Base-by-base conservation (phyloP, 2,888 invertebrate genomes). In the Neoaliturus tenellus region DNA sequence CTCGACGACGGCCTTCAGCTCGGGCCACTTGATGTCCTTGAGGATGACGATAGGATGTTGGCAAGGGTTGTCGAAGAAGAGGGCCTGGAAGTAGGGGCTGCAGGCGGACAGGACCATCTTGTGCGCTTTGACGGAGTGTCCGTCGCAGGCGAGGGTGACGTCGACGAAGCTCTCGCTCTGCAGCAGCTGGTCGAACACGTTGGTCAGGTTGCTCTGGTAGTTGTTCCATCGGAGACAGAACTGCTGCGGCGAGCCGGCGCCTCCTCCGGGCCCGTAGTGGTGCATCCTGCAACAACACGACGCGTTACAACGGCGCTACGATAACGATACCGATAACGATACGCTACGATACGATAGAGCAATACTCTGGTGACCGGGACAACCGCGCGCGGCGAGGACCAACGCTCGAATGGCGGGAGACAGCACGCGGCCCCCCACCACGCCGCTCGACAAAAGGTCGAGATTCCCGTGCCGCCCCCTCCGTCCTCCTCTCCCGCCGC, bases 221-320 rank as follows among this genome's bases (percentile, higher is more conserved):
- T 98, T 97, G 93, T 98, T 98, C 98, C 98, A 98, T 86, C 97
- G 94, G 89, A 97, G 92, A 91, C 97, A 97, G 91, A 97, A 97
- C 90, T 97, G 97, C 92, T 97, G 97, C 89, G 95, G 95, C 69
- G 88, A 88, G 73, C 87, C 88, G 67, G 85, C 86, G 23, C 87
- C 86, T 84, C 86, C 84, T 28, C 85, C 84, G 69, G 83, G 39
- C 33, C 78, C 84, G 84, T 81, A 82, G 44, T 75, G 81, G 69
- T 84, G 81, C 81, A 84, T 84, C 41, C 41, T 83, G 62, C 75
- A 83, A 78, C 82, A 82, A 82, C 82, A 82, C 82, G 82, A 51
- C 81, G 62, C 81, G 81, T 39, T 73, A 39, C 62, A 62, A 58
- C 67, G 33, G 41, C 28, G 14, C 44, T 44, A 80, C 80, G 73